Base-by-base conservation (phyloP, 2,113 vertebrate species). In the Actenoides lindsayi region DNA sequence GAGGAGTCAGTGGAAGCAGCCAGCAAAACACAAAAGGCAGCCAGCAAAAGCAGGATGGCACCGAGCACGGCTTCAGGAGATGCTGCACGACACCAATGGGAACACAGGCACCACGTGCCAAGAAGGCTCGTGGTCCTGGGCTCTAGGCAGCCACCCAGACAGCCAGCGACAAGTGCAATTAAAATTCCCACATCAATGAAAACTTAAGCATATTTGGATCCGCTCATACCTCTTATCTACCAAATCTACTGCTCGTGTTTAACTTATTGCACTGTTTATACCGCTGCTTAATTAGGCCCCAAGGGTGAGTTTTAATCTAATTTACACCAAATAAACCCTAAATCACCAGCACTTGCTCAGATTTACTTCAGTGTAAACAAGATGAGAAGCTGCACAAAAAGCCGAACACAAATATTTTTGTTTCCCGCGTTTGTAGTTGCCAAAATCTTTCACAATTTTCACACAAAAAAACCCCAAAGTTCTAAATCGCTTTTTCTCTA, bases 271-370 rank as follows among this genome's bases (percentile, higher is more conserved):
- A 53, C 51, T 81, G 54, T 64, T 95, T 92, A 83, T 81, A 86
- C 21, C 68, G 35, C 20, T 5, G 57, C 65, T 84, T 95, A 96
- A 95, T 96, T 95, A 94, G 89, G 92, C 62, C 94, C 86, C 95
- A 87, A 53, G 94, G 69, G 94, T 81, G 48, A 76, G 57, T 90
- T 95, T 89, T 91, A 87, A 77, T 80, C 87, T 96, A 85, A 86
- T 94, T 92, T 92, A 91, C 65, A 90, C 77, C 88, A 64, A 94
- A 89, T 68, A 93, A 85, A 92, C 48, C 30, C 83, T 81, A 95
- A 81, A 89, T 63, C 51, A 75, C 35, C n/a, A 35, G 62, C 42
- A 62, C 30, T 70, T 5, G 0, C 21, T 89, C 53, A 65, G 39
- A 75, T 90, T 81, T 87, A 90, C 90, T 95, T 60, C 62, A 93